Evolutionary conservation across 2,888 invertebrate species (phyloP).

Genomic region (Synergus gifuensis): DNA sequence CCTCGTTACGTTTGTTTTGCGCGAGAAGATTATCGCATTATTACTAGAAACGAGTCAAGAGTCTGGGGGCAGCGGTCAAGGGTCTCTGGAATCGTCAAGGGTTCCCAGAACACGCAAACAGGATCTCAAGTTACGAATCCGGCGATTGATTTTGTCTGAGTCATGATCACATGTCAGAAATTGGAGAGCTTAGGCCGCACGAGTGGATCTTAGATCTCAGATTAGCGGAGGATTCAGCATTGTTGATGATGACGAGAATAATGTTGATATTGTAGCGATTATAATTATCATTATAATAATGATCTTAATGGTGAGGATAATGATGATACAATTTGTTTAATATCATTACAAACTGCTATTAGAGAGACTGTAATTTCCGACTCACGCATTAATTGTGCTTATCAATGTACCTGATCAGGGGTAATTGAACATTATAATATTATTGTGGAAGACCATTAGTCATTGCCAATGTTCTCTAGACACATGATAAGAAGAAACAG

Average conservation of each 20-base stretch:
- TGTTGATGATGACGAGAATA: constrained; percentile 1
- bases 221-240: constrained; percentile 31
- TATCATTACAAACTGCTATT: not conserved
- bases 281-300: constrained; percentile 18
- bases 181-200: constrained; percentile 16
- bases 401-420: not conserved
- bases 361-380: not conserved
- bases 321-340: not conserved
- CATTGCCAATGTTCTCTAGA: not conserved
- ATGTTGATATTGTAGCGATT: not conserved
- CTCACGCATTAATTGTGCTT: not conserved
- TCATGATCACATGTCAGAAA: constrained; percentile 34
- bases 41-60: constrained; percentile 71
- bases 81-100: constrained; percentile 59
- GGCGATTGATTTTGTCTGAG: constrained; percentile 60
- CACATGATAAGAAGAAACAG: not conserved
- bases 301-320: constrained; percentile 3
- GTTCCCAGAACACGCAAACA: constrained; percentile 58
- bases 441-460: not conserved
- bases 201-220: constrained; percentile 17
- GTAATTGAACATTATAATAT: not conserved
- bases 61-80: constrained; percentile 53
- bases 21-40: constrained; percentile 75
- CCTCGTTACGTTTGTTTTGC: constrained; percentile 71
- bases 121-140: constrained; percentile 69